Base-by-base conservation (phyloP, 2,888 invertebrate genomes). In the Drosophila greeni region DNA sequence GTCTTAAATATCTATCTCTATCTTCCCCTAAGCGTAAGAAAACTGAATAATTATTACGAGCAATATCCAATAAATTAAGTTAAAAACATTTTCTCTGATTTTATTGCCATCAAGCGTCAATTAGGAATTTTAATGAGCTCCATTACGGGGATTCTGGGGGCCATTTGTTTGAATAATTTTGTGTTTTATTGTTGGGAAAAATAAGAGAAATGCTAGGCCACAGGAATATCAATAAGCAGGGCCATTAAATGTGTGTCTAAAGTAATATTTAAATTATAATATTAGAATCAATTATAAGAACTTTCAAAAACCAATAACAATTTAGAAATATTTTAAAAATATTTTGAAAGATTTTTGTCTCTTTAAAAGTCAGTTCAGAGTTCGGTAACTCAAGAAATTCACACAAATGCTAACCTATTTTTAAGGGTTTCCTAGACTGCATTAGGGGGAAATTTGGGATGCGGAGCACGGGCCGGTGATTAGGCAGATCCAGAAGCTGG, bases 401-500 rank as follows among this genome's bases (percentile, higher is more conserved):
- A 16, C 16, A 45, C 23, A 23, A 1, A 40, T n/a, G n/a, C n/a
- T n/a, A 26, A 7, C 14, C 12, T 7, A 11, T 26, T 16, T 26
- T 29, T 8, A 16, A 26, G 14, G 20, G 39, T 14, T 40, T 20
- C 3, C 39, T 7, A 18, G 14, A 40, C n/a, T 23, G 37, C 39
- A 39, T 5, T 11, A 18, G 8, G 33, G 16, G 18, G 20, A 20
- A 12, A 5, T 47, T 54, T 66, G 20, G 49, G 49, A 82, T 70
- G 72, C 67, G 26, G 47, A 53, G 48, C 83, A 76, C 83, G 81
- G 55, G 18, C 65, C 23, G 66, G 55, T 59, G 55, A 78, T 84
- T 79, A 75, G 79, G 33, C 60, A 49, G 78, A 75, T 69, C 59
- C 73, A 80, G 81, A 68, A 72, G 80, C 80, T 82, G 62, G 57